Evolutionary conservation across 2,113 vertebrate species (phyloP).

Genomic region (Hylia prasina): DNA sequence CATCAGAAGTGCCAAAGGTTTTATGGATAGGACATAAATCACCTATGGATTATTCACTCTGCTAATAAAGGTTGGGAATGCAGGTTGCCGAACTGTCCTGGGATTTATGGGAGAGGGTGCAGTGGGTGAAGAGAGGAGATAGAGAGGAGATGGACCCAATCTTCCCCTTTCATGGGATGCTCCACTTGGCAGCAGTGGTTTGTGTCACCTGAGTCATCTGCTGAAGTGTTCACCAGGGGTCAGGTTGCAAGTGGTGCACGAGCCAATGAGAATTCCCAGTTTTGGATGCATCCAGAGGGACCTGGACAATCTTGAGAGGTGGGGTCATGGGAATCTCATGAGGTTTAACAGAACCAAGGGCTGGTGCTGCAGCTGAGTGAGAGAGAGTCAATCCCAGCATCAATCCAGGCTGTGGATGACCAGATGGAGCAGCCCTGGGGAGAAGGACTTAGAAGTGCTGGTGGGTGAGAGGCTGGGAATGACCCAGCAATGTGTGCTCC

Average conservation of each 20-base stretch:
- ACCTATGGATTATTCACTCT: background rate
- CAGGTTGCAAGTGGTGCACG: background rate
- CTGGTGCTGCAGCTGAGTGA: background rate
- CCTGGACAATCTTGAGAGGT: background rate
- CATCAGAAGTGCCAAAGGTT: constrained; percentile 10
- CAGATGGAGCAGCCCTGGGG: background rate
- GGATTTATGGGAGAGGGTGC: background rate
- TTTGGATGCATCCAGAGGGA: background rate
- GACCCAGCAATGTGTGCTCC: background rate
- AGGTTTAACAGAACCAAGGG: background rate
- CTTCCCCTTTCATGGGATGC: background rate
- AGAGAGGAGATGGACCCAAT: background rate
- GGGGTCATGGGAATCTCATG: accelerated
- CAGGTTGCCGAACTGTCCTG: background rate
- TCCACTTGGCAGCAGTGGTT: background rate
- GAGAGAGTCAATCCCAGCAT: background rate
- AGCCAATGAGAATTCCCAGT: background rate
- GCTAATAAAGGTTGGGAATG: background rate
- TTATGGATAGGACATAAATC: background rate
- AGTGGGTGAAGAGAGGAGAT: background rate
- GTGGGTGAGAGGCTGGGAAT: background rate
- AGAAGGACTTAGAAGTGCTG: background rate
- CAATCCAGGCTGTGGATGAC: background rate
- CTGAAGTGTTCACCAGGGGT: background rate
- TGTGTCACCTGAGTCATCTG: background rate